Evolutionary conservation across 2,797 vertebrate species (phyloP).

Genomic region (Aplochiton taeniatus): DNA sequence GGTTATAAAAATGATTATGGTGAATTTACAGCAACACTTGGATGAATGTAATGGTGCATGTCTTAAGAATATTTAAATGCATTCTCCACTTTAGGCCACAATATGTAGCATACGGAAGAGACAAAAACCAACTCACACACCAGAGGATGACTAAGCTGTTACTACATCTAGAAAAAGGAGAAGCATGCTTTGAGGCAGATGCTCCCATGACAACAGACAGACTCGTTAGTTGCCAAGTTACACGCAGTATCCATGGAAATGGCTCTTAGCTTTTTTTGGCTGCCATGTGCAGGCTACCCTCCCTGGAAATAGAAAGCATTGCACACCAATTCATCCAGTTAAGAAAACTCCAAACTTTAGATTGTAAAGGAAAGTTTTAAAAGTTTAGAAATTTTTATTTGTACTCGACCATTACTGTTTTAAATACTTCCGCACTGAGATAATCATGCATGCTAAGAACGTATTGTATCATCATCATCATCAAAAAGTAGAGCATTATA

Average conservation of each 20-base stretch:
- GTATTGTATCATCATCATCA: no score
- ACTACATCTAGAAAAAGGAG: conserved; percentile 1
- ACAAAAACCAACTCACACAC: background rate
- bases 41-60: background rate
- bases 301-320: no score
- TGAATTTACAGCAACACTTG: background rate
- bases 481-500: no score
- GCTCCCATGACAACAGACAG: conserved; percentile 66
- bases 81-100: no score
- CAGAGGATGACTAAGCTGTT: background rate
- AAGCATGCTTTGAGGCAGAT: conserved; percentile 24
- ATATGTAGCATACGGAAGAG: no score
- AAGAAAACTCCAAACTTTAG: no score
- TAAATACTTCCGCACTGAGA: no score
- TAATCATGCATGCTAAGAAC: no score
- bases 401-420: no score
- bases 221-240: conserved; percentile 58
- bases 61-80: no score
- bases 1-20: background rate
- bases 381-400: background rate
- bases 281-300: background rate
- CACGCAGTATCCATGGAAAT: conserved; percentile 61
- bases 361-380: background rate
- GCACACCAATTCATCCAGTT: background rate
- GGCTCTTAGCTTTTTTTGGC: conserved; percentile 30